A percentile compares a stretch with the other conserved stretches of the same genome.
These are phyloP conservation scores for Leptinotarsa haldemani DNA, from an alignment of 2,888 invertebrate genomes.

Conservation along the genomic window DNA sequence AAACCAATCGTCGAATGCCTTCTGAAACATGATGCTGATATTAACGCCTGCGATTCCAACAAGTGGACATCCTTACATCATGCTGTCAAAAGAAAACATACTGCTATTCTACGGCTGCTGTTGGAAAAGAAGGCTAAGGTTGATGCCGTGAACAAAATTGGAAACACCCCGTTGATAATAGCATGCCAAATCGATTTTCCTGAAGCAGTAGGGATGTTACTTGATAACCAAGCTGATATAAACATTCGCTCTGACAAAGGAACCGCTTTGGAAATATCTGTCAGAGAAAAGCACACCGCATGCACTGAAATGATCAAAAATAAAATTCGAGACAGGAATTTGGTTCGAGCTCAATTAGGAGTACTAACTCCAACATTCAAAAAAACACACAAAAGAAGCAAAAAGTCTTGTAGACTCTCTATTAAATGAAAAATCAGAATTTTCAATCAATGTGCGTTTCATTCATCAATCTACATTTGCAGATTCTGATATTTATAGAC, in stretches of 20 bases:
- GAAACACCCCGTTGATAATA: conserved; percentile 22
- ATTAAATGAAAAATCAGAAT: too few relatives aligned
- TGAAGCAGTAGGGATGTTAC: conserved; percentile 22
- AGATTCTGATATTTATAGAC: too few relatives aligned
- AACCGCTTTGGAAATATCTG: neutral
- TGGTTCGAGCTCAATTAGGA: neutral
- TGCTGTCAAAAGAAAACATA: conserved; percentile 22
- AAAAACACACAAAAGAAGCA: conserved; percentile 7
- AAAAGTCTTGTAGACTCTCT: neutral
- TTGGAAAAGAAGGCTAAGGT: conserved; percentile 24
- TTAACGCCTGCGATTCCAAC: neutral
- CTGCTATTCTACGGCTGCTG: conserved; percentile 14
- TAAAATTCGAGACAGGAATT: neutral
- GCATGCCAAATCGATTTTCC: conserved; percentile 23
- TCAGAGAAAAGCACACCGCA: neutral
- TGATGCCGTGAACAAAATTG: conserved; percentile 16
- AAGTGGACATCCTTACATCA: conserved; percentile 24
- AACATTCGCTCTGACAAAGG: neutral
- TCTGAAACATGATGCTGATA: neutral
- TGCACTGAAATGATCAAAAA: neutral
- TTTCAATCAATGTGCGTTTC: too few relatives aligned
- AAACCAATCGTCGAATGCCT: neutral
- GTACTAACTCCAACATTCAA: neutral
- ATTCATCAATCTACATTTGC: too few relatives aligned
- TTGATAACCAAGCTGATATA: neutral